Evolutionary conservation across 1,140 invertebrate species (phyloP), one percentile per base, ranked within the genome.

Genomic region (Littorina saxatilis): DNA sequence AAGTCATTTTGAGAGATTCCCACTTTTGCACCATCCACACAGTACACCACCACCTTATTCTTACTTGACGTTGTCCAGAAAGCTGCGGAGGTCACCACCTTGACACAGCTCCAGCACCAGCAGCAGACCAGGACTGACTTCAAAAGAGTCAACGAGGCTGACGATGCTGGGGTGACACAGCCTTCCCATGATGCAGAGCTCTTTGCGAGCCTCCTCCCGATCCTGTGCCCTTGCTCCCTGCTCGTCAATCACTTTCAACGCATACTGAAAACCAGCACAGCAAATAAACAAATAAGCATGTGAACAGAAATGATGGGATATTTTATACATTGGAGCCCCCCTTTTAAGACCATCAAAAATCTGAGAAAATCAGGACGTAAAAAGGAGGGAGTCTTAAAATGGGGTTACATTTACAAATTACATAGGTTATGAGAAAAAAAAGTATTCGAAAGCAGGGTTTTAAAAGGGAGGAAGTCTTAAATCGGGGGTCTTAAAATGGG

Each of bases 41-140:
- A n/a, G n/a, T n/a, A n/a, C n/a, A n/a, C n/a, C n/a, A n/a, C n/a
- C n/a, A n/a, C n/a, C n/a, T n/a, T n/a, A n/a, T n/a, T 15, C 68
- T 40, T 70, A 76, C 52, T 75, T 84, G 77, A 76, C 37, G 17
- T n/a, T 52, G 74, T 78, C 76, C 39, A 88, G 35, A 40, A 86
- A 86, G n/a, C 76, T 82, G 47, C 87, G 85, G 15, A 88, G 47
- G 74, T 88, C 87, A 3, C 87, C 87, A 20, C 84, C 82, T 29
- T 85, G 85, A 81, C 87, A 88, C 55, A 82, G 87, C 63, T 88
- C 87, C 74, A 86, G 85, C 15, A 88, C 85, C 72, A 88, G 87
- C 58, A 85, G 84, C 15, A 87, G 72, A 37, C 82, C 80, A 3
- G 86, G 84, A 13, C 85, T 83, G 37, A 84, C 82, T 50, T 87